Conservation (phyloP, 2,888 invertebrate genomes). For the Ophioninae sp. region DNA sequence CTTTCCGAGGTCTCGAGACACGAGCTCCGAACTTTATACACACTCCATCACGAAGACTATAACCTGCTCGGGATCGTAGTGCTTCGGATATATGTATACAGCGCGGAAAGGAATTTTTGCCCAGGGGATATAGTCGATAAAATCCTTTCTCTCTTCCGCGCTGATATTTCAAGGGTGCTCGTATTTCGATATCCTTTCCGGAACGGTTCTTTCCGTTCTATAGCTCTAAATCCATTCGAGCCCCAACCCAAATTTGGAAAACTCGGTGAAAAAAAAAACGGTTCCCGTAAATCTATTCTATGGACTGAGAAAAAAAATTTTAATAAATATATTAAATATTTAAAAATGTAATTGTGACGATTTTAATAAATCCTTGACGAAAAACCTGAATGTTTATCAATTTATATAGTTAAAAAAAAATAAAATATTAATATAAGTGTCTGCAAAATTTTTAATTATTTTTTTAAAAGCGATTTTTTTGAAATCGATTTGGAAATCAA, state of each 20-base stretch:
- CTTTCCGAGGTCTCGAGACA: conserved; percentile 50
- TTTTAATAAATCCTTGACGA: no score
- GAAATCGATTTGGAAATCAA: no score
- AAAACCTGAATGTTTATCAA: no score
- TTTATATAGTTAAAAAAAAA: no score
- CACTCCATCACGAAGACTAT: conserved; percentile 43
- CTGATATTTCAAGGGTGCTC: conserved; percentile 36
- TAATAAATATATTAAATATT: no score
- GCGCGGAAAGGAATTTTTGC: conserved; percentile 42
- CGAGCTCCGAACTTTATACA: conserved; percentile 45
- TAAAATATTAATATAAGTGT: no score
- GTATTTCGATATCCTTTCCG: conserved; percentile 46
- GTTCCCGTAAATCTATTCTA: background rate
- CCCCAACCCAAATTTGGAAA: background rate
- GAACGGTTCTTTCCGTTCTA: conserved; percentile 25
- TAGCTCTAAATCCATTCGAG: conserved; percentile 11
- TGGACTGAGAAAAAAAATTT: background rate
- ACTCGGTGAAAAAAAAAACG: background rate
- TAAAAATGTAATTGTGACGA: background rate
- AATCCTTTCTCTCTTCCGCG: conserved; percentile 52
- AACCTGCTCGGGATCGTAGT: conserved; percentile 48
- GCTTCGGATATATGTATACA: conserved; percentile 29
- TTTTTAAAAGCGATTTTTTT: no score
- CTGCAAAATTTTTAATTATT: no score
- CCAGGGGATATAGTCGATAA: conserved; percentile 43